These are phyloP conservation scores for Dasyornis broadbenti DNA, from an alignment of 2,113 vertebrate species.

Conservation along the genomic window DNA sequence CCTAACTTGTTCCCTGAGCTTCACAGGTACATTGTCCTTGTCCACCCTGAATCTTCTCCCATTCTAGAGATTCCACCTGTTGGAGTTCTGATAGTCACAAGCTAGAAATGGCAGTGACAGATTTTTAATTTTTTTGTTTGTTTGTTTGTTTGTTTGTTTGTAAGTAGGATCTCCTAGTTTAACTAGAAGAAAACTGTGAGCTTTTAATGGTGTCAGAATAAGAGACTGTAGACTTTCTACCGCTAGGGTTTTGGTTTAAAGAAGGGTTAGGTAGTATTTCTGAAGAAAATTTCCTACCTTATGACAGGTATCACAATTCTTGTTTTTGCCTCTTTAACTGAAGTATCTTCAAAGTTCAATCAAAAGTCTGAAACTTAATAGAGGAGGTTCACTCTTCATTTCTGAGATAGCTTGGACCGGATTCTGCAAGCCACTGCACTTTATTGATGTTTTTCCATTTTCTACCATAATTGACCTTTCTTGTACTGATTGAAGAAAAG, in stretches of 20 bases:
- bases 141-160: not conserved
- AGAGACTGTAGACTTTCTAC: not conserved
- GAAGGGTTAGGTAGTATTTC: not conserved
- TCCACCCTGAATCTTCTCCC: not conserved
- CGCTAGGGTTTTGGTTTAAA: not conserved
- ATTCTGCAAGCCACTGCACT: not conserved
- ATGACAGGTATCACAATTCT: not conserved
- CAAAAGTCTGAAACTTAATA: not conserved
- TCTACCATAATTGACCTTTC: not conserved
- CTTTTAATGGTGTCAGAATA: not conserved
- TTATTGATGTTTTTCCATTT: not conserved
- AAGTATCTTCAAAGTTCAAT: not conserved
- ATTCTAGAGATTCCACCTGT: not conserved
- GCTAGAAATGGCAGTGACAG: fast-evolving
- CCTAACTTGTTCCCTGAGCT: not conserved
- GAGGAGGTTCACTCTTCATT: not conserved
- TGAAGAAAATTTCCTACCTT: not conserved
- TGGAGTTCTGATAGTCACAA: not conserved
- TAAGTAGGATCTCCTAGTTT: not conserved
- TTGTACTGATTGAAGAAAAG: not conserved
- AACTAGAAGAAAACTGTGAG: not conserved
- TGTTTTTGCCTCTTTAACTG: not conserved
- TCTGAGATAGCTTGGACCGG: not conserved
- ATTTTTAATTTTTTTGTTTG: too few relatives aligned
- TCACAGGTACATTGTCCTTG: fast-evolving